Evolutionary conservation across 2,113 vertebrate species (phyloP), one percentile per base, ranked within the genome.

Genomic region (Lepus timidus): DNA sequence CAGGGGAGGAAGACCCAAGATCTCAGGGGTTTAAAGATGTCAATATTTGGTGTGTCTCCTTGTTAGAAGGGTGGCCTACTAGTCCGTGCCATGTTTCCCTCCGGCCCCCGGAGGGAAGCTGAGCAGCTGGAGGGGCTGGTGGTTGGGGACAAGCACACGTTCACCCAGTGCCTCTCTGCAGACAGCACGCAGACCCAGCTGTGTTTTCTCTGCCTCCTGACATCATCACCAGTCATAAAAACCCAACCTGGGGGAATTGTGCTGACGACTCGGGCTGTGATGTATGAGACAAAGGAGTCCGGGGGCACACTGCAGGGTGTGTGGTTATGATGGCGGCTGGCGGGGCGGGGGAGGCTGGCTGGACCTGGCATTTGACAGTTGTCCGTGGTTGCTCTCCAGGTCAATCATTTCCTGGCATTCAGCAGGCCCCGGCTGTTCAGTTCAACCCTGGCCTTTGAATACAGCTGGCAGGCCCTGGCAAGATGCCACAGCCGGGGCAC

Each of bases 131-230:
- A 39, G 33, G 71, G 73, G 71, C 93, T 51, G 88, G 80, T 31
- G 86, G 90, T 55, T 89, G 91, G 95, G 95, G 94, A 96, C 90
- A 73, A 95, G 78, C 70, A 33, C 81, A 27, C 36, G 5, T 73
- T 96, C 91, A 84, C 39, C 89, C 92, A 80, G 79, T 10, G 68
- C 90, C 93, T 91, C 85, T 85, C 81, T 75, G 91, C 85, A 89
- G 92, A 96, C 23, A 25, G 94, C 87, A 7, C 0, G 49, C 93
- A 31, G 74, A 81, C 44, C 93, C 96, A 97, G 96, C 97, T 97
- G 97, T 97, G 97, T 98, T 97, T 97, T 96, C 87, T 95, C 96
- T 97, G 93, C 68, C 96, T 88, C 81, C 95, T 97, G 91, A 96
- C 96, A 95, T 97, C 97, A 97, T 93, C 96, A 80, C 91, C 73